Evolutionary conservation across 2,113 vertebrate species (phyloP).

Genomic region (Choloepus hoffmanni): DNA sequence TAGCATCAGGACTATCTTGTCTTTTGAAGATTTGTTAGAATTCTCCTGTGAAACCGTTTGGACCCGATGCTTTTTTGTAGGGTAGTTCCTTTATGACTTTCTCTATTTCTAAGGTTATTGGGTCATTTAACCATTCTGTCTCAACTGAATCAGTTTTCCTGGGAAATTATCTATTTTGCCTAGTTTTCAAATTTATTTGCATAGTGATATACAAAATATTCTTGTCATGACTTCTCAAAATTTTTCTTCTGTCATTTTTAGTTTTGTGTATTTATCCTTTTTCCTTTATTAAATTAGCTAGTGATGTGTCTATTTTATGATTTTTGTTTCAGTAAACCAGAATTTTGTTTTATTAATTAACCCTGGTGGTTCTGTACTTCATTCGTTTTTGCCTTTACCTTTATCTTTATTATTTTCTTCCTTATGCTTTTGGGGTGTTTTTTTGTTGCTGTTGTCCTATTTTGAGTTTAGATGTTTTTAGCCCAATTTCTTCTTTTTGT

Average conservation of each 20-base stretch:
- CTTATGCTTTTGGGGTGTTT: background rate
- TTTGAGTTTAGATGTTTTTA: background rate
- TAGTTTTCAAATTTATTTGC: slow-evolving; percentile 20
- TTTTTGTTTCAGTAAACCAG: background rate
- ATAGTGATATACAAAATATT: background rate
- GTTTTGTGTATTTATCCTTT: background rate
- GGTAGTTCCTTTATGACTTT: background rate
- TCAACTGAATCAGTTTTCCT: background rate
- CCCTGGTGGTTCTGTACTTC: background rate
- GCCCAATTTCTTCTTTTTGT: background rate
- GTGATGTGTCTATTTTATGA: background rate
- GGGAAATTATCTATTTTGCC: background rate
- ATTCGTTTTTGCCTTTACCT: slow-evolving; percentile 29
- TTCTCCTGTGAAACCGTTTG: background rate
- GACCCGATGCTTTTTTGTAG: background rate
- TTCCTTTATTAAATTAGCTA: slow-evolving; percentile 21
- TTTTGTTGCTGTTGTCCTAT: background rate
- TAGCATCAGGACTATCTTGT: no score
- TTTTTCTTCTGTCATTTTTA: slow-evolving; percentile 10
- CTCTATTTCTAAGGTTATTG: background rate
- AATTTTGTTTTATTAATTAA: slow-evolving; percentile 46
- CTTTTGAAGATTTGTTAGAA: no score
- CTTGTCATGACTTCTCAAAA: background rate
- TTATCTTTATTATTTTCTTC: slow-evolving; percentile 35
- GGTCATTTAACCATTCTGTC: no score